Base-by-base conservation (phyloP, 2,113 vertebrate genomes). In the Nothobranchius furzeri region DNA sequence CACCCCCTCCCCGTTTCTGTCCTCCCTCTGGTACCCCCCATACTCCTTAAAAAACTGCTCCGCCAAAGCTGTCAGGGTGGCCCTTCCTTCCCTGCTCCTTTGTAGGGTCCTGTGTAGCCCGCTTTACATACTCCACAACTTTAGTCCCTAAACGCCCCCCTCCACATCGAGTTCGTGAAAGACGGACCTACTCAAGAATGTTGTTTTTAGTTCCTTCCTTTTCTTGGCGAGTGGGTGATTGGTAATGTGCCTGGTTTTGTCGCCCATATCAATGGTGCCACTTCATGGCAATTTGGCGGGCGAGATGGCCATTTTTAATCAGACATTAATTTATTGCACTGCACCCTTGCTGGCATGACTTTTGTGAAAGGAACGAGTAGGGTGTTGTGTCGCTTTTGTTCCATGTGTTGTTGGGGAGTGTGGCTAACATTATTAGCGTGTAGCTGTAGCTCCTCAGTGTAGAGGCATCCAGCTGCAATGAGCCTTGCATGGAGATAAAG, bases 371-470 rank as follows among this genome's bases (percentile, higher is more conserved):
- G 84, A 87, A 73, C 68, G 85, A 87, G 80, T 71, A 60, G 88
- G 82, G 78, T 88, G 86, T 85, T 85, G 79, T 88, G 82, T 87
- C 48, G 78, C 79, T 88, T 89, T 90, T 90, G 86, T 90, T 82
- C 87, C 79, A 83, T 77, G 82, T 89, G 87, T 85, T 88, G 88
- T 90, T 78, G 78, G 49, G 79, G 79, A 88, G 89, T 89, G 90
- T 88, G 89, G 87, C 86, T 87, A 88, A 90, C 87, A 87, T 90
- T 90, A 88, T 90, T 86, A 87, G 88, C 64, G 59, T 90, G 88
- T 89, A 80, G 82, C 85, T 82, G 24, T 69, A 77, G 88, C 68
- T 78, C 76, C 60, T 81, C 79, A 81, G 80, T 61, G 82, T 52
- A 70, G 74, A 70, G 83, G 81, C 71, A 65, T 88, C 69, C 73